Evolutionary conservation across 2,888 invertebrate species (phyloP).

Genomic region (Ophonus ardosiacus): DNA sequence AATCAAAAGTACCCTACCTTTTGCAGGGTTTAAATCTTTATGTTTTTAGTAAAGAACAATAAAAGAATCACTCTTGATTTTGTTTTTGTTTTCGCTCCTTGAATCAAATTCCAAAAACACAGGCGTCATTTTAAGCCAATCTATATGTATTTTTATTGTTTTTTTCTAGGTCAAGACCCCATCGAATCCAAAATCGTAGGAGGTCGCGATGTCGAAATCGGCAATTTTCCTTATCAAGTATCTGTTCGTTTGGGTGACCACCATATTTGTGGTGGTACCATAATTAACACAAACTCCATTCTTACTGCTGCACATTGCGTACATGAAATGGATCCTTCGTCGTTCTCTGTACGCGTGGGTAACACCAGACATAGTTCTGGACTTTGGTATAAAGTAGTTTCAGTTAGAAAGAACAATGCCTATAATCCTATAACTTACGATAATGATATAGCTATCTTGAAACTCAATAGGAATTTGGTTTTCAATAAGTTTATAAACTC

Average conservation of each 20-base stretch:
- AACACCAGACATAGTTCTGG: not conserved
- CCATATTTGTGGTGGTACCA: conserved; percentile 44
- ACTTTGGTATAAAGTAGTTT: not conserved
- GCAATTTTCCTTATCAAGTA: conserved; percentile 39
- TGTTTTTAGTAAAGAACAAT: too few relatives aligned
- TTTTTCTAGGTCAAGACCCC: conserved; percentile 1
- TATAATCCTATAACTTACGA: not conserved
- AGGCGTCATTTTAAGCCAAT: too few relatives aligned
- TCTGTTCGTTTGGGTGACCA: conserved; percentile 14
- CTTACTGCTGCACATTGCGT: conserved; percentile 58
- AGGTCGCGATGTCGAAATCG: conserved; percentile 36
- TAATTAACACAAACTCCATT: conserved; percentile 14
- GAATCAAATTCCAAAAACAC: too few relatives aligned
- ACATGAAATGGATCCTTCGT: not conserved
- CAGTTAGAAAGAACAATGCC: not conserved
- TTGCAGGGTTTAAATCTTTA: too few relatives aligned
- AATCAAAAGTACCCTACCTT: too few relatives aligned
- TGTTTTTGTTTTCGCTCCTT: too few relatives aligned
- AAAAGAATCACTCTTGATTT: too few relatives aligned
- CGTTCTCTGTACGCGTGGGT: conserved; percentile 28
- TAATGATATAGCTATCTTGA: conserved; percentile 16
- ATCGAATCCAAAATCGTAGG: conserved; percentile 39
- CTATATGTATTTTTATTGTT: too few relatives aligned
- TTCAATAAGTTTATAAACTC: not conserved
- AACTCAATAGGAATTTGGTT: not conserved